Base-by-base conservation (phyloP, 2,113 vertebrate species). In the Scomber colias region DNA sequence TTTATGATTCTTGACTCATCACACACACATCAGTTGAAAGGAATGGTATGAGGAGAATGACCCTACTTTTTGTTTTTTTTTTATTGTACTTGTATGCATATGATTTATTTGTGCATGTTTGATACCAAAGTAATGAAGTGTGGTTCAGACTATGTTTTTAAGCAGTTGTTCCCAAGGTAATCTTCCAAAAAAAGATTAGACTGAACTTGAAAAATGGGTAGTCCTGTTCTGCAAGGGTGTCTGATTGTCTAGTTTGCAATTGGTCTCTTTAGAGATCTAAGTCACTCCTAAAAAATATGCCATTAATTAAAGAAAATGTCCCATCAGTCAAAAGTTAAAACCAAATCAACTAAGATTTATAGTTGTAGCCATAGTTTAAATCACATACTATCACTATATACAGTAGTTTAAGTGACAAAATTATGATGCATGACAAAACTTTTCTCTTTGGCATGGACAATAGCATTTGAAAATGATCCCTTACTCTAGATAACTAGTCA, bases 111-210 rank as follows among this genome's bases (percentile, higher is more conserved):
- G 24, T 54, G 30, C 12, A 45, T 31, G n/a, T 67, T 51, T 81
- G 27, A 90, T 81, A 91, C 86, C 89, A 90, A 90, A 92, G 86
- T 84, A 71, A 75, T 56, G 62, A 49, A 75, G 31, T 59, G 49
- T 62, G 76, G 82, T 63, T 59, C 50, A 74, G 59, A 75, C 19
- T 27, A 67, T 49, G 55, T 51, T 79, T 48, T 66, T 8, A 66
- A 35, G 15, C 21, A 31, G 75, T 21, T 61, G 30, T 81, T 86
- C 71, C 71, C 50, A 30, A 24, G 9, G 14, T 68, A 69, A 70
- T 84, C 24, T 65, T 87, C 40, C 61, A 50, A 82, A 84, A 82
- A 60, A 46, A 10, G 21, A 66, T 27, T 14, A 35, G 56, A 59
- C 15, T 75, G 44, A 71, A 21, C n/a, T 46, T 51, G 10, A 66